Evolutionary conservation across 2,888 invertebrate species (phyloP), one percentile per base, ranked within the genome.

Genomic region (Scrobipalpa atriplicella): DNA sequence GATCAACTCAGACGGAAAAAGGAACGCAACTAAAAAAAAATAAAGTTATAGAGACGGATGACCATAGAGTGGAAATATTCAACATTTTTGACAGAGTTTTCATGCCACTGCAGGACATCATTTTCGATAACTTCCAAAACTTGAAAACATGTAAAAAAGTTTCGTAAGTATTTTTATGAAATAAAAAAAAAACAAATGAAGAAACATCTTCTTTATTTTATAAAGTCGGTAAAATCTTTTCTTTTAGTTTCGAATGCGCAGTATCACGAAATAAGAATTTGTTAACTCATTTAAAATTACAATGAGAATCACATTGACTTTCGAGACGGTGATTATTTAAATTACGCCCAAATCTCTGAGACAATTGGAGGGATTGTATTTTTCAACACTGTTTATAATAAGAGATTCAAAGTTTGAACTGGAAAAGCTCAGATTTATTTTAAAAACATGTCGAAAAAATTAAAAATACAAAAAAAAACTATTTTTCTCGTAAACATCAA

Each of bases 261-360:
- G 29, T 18, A 21, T n/a, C 47, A 47, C n/a, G 8, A 47, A 43
- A 11, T 11, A 13, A 38, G 36, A 29, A 56, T 38, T 38, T 56
- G 54, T 56, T 52, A 38, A 6, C 6, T 58, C 29, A 58, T 58
- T 58, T 58, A 18, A 58, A 58, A 58, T 29, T 38, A 58, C 29
- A 58, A 58, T 58, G n/a, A 58, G 16, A 58, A 58, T 58, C 8
- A 18, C 38, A 16, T 58, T 58, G 58, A 38, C 36, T 58, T 58
- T 58, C n/a, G 16, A 36, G 58, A 58, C 6, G 38, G 58, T 58
- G 58, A 58, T 58, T 58, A 58, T 58, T 58, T 38, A 58, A 58
- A 58, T 58, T 5, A 38, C 16, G 38, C 38, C 38, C 38, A 58
- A 58, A 38, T 58, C 58, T 58, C 29, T 29, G n/a, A 36, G 38